phyloP scores from a whole-genome alignment of 1,140 invertebrate genomes.

The Drosophila nigromelanica region DNA sequence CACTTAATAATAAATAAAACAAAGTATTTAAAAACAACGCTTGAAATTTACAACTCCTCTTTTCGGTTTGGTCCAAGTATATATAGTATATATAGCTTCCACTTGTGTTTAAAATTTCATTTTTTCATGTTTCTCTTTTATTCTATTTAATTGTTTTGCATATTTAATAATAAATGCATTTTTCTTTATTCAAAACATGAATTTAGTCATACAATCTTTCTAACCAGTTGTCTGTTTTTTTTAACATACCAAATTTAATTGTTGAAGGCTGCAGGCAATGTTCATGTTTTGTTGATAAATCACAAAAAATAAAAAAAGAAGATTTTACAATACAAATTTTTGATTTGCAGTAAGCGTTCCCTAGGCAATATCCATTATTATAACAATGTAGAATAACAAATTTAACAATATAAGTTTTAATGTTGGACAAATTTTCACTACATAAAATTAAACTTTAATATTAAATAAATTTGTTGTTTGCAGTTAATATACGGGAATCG shows the following conservation, averaged over 20 bases:
- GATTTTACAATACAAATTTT: slow-evolving; percentile 2
- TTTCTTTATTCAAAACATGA: too few relatives aligned
- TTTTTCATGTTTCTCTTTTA: too few relatives aligned
- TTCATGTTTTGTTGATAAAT: background rate
- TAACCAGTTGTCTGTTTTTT: background rate
- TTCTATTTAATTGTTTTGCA: too few relatives aligned
- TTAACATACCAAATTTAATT: background rate
- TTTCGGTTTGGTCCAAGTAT: too few relatives aligned
- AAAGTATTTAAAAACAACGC: too few relatives aligned
- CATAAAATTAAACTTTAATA: background rate
- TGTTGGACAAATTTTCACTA: slow-evolving; percentile 1
- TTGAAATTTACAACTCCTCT: too few relatives aligned
- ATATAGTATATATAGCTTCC: too few relatives aligned
- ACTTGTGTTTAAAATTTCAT: too few relatives aligned
- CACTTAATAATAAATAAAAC: background rate
- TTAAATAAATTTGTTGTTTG: background rate
- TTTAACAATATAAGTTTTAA: too few relatives aligned
- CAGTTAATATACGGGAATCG: slow-evolving; percentile 6
- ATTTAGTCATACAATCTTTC: background rate
- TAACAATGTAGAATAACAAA: background rate
- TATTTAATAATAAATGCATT: too few relatives aligned
- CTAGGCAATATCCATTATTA: slow-evolving; percentile 42
- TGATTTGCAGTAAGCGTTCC: slow-evolving; percentile 54
- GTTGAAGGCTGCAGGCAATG: background rate
- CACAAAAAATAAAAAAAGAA: background rate